Base-by-base conservation (phyloP, 2,797 vertebrate species). In the Caiman crocodilus region DNA sequence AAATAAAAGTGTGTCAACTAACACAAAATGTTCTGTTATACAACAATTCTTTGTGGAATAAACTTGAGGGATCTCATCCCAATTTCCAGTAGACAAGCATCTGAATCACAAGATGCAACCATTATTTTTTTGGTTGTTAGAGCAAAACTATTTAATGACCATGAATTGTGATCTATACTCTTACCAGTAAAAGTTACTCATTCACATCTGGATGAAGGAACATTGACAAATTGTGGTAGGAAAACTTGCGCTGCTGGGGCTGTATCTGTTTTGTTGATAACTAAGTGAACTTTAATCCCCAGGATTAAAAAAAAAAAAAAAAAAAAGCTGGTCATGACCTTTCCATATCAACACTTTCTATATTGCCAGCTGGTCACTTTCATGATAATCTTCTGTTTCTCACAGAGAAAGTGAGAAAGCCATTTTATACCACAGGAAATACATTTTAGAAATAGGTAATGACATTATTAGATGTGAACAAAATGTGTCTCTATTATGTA, bases 191-290 rank as follows among this genome's bases (percentile, higher is more conserved):
- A 50, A 21, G 64, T 57, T 80, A 32, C 56, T 94, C 76, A 78
- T 93, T 79, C 20, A 76, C 59, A 5, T 84, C 80, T 84, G 60
- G n/a, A 80, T 69, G 88, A 91, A 81, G 21, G 82, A 90, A 76
- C 8, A 20, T 35, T 64, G 15, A 23, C 57, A 85, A n/a, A 4
- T 18, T 85, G 59, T 12, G 32, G 20, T 5, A 77, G 63, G 42
- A 83, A 90, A 83, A 92, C 61, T 28, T 14, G 61, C 61, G 28
- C n/a, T n/a, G 75, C 12, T 20, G 74, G 11, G n/a, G 74, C 42
- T 65, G 4, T 26, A 88, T 42, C 35, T 59, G 25, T 60, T 88
- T 56, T 55, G 84, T 26, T 82, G 92, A 92, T 90, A 1, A 1
- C 55, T 65, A 82, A 83, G 20, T 35, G 74, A 32, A 67, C 57